Evolutionary conservation across 2,113 vertebrate genomes (phyloP), one percentile per base, ranked within the genome.

Genomic region (Neopipo cinnamomea): DNA sequence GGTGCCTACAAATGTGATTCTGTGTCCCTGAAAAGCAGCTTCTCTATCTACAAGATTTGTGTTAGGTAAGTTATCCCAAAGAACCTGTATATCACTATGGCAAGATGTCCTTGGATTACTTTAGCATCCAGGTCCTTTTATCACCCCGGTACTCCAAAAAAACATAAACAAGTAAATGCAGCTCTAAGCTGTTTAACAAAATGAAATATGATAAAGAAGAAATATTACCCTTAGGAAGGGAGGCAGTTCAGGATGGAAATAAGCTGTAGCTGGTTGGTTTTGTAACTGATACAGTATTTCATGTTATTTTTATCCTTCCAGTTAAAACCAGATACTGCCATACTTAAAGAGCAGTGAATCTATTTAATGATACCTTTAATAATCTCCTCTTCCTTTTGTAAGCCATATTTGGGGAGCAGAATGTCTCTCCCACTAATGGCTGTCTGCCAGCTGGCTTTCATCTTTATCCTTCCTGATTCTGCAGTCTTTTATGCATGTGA

Each of bases 341-440:
- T 72, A 68, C 56, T 85, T 88, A 76, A 91, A 91, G 72, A 91
- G 82, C 67, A 88, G 24, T 35, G 72, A 67, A 63, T 86, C 61
- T 94, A 42, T 94, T 93, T 96, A 93, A 89, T 81, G 75, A 71
- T 93, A 77, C 78, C 82, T 91, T 86, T 90, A 93, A 86, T 80
- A 86, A 92, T 56, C 65, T 73, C 62, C 5, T 19, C 59, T 91
- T 85, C 81, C 78, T 85, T 91, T 76, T 85, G 77, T 87, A 85
- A 85, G 71, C 28, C 30, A 21, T 67, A 15, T 73, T 95, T 89
- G 76, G 74, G 89, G 92, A 94, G 66, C 74, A 94, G 90, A 77
- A 81, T 58, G 55, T 91, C 55, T 94, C 85, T 96, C 82, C 95
- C 82, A 74, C 92, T 95, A 35, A 47, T 41, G 85, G 85, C 88